Conservation (phyloP, 1,140 invertebrate genomes). For the Akabosia matsudoensis region DNA sequence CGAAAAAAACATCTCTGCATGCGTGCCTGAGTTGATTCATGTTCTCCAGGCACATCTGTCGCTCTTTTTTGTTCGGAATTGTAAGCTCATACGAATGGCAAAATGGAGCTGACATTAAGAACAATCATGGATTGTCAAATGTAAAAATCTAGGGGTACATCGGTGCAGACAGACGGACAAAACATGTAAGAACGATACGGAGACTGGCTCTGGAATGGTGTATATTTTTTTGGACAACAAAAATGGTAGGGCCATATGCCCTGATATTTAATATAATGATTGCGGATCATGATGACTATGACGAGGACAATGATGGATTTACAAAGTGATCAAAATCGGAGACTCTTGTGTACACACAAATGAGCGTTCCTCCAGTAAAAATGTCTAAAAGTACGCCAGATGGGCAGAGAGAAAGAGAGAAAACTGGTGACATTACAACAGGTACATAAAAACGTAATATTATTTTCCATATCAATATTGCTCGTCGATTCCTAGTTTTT, state of each 20-base stretch:
- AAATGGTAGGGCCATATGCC: conserved; percentile 12
- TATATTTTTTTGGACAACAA: too few species aligned
- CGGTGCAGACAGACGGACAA: too few species aligned
- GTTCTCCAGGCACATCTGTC: conserved; percentile 19
- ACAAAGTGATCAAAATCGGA: conserved; percentile 8
- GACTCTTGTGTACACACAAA: not conserved
- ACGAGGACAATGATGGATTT: not conserved
- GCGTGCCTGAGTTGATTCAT: not conserved
- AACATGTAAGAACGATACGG: too few species aligned
- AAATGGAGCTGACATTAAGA: too few species aligned
- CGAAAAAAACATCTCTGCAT: not conserved
- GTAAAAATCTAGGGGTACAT: too few species aligned
- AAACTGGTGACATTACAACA: conserved; percentile 2
- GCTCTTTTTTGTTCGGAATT: not conserved
- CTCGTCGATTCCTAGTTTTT: not conserved
- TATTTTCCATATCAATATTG: not conserved
- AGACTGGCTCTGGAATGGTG: too few species aligned
- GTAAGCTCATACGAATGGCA: too few species aligned
- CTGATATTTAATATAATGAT: conserved; percentile 15
- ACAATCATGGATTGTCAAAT: too few species aligned
- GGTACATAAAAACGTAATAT: conserved; percentile 21
- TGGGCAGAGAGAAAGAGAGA: not conserved
- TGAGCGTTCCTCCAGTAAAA: too few species aligned
- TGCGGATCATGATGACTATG: not conserved
- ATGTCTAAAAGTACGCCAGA: not conserved